Evolutionary conservation across 2,888 invertebrate genomes (phyloP).

Genomic region (Drosophila bunnanda): DNA sequence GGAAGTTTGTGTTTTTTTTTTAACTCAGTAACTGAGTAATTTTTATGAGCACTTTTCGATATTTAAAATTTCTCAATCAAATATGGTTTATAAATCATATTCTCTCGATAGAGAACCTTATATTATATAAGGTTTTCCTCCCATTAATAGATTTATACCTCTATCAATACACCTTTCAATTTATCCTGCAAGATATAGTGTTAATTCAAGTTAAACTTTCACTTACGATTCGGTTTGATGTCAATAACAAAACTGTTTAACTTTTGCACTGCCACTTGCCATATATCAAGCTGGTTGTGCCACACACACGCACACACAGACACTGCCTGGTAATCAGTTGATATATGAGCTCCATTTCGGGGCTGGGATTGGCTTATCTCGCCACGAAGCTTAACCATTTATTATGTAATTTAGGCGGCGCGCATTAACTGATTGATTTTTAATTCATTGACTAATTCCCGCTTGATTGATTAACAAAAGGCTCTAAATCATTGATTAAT

Average conservation of each 20-base stretch:
- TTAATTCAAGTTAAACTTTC: constrained; percentile 1
- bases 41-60: too few species aligned
- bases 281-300: constrained; percentile 12
- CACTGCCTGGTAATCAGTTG: constrained; percentile 20
- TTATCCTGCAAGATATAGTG: not conserved
- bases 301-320: not conserved
- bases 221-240: constrained; percentile 3
- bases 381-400: constrained; percentile 37
- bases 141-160: too few species aligned
- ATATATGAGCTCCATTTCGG: constrained; percentile 34
- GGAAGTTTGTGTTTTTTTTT: too few species aligned
- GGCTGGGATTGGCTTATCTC: constrained; percentile 31
- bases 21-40: too few species aligned
- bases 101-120: too few species aligned
- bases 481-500: constrained; percentile 40
- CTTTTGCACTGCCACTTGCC: constrained; percentile 12
- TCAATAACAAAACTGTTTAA: constrained; percentile 14
- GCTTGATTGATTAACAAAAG: constrained; percentile 36
- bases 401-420: constrained; percentile 42
- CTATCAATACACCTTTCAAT: too few species aligned
- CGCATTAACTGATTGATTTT: constrained; percentile 45
- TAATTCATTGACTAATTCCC: constrained; percentile 46
- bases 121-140: not conserved
- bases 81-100: too few species aligned
- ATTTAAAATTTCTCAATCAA: too few species aligned